Percentiles rank a stretch among this genome's conserved stretches.
Conservation (phyloP, 2,888 invertebrate genomes). For the Oscheius sp. region DNA sequence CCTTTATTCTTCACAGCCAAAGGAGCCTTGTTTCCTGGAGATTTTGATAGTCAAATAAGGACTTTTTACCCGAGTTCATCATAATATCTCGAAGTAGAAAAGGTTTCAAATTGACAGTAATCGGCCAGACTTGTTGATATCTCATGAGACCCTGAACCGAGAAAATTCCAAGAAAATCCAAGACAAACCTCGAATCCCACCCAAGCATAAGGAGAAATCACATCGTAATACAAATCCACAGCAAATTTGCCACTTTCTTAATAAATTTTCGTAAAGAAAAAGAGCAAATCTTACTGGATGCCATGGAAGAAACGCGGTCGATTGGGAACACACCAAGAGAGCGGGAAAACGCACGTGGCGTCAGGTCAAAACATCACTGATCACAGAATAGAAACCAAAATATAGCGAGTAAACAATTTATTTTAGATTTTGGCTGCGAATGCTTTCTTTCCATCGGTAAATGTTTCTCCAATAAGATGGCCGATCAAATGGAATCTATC, state of each 20-base stretch:
- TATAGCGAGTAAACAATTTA: not conserved
- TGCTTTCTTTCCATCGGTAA: conserved; percentile 23
- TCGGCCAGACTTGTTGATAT: conserved; percentile 71
- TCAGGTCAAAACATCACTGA: not conserved
- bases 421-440: not conserved
- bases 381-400: not conserved
- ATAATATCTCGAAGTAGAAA: conserved; percentile 72
- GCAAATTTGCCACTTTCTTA: conserved; percentile 14
- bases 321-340: not conserved
- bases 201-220: conserved; percentile 74
- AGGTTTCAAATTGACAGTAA: conserved; percentile 71
- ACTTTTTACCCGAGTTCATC: conserved; percentile 66
- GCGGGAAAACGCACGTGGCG: not conserved
- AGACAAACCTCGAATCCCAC: conserved; percentile 72
- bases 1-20: conserved; percentile 71
- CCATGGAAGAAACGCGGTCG: not conserved
- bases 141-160: conserved; percentile 67
- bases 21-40: conserved; percentile 71
- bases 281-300: not conserved
- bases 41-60: not conserved
- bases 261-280: not conserved
- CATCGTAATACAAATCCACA: conserved; percentile 71
- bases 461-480: conserved; percentile 40
- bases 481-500: conserved; percentile 59
- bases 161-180: not conserved